A percentile compares a stretch with the other conserved stretches of the same genome.
These are phyloP conservation scores for Turnix velox DNA, from an alignment of 2,113 vertebrate genomes.

Conservation along the genomic window DNA sequence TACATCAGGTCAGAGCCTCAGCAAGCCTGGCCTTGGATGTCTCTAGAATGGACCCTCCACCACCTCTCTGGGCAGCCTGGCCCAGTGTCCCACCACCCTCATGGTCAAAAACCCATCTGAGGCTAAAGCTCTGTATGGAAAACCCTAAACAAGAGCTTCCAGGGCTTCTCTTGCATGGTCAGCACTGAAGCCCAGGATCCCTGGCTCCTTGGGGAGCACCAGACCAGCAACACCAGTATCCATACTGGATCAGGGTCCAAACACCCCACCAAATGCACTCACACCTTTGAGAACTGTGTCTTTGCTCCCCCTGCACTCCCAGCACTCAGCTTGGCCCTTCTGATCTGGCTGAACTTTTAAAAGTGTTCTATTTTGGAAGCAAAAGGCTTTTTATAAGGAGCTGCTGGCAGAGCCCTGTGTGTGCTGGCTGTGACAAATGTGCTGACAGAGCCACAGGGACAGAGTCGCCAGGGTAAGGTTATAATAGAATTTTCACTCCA, in stretches of 20 bases:
- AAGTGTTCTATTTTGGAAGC: constrained; percentile 1
- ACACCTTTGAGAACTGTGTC: not conserved
- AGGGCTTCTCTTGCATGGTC: not conserved
- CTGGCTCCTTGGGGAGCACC: not conserved
- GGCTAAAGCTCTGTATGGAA: not conserved
- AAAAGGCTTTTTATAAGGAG: not conserved
- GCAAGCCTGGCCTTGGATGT: too few species aligned
- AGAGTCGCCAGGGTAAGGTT: constrained; percentile 13
- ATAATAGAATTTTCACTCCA: constrained; percentile 33
- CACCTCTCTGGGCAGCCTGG: too few species aligned
- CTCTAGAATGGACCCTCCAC: too few species aligned
- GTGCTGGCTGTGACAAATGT: constrained; percentile 19
- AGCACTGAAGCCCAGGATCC: not conserved
- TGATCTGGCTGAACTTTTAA: constrained; percentile 4
- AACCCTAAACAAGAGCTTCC: not conserved
- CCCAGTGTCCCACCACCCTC: too few species aligned
- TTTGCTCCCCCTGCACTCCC: not conserved
- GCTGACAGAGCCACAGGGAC: constrained; percentile 33
- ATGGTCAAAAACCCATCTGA: not conserved
- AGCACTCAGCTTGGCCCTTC: not conserved
- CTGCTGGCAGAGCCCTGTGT: constrained; percentile 13
- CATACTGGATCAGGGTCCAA: not conserved
- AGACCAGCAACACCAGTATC: not conserved
- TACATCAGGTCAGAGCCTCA: too few species aligned
- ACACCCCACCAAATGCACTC: not conserved